Evolutionary conservation across 2,113 vertebrate genomes (phyloP).

Genomic region (Eurypyga helias): DNA sequence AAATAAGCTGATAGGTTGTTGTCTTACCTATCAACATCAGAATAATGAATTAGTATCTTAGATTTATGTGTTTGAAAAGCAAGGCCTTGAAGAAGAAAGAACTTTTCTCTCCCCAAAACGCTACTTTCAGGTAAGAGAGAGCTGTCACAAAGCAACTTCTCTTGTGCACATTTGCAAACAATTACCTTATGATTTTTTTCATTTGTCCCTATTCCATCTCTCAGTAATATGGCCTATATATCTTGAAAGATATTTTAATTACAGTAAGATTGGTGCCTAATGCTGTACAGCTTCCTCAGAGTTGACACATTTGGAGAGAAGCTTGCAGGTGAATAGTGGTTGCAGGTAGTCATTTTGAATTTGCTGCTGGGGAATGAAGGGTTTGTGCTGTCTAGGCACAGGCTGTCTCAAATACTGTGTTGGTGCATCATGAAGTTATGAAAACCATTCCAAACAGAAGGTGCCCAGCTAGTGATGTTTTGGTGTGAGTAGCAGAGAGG

Average conservation of each 20-base stretch:
- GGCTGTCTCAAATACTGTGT: background rate
- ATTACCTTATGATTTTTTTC: background rate
- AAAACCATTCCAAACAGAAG: background rate
- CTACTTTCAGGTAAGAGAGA: background rate
- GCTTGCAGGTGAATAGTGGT: background rate
- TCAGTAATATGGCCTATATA: constrained; percentile 19
- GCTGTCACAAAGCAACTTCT: background rate
- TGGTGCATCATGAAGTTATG: background rate
- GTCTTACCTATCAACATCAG: background rate
- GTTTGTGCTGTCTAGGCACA: background rate
- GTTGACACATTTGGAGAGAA: background rate
- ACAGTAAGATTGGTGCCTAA: background rate
- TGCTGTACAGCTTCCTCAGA: background rate
- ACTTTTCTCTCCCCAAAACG: background rate
- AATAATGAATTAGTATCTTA: background rate
- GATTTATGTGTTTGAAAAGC: background rate
- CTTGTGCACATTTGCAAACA: background rate
- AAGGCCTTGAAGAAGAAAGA: constrained; percentile 9
- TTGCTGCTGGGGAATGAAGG: background rate
- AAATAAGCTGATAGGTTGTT: background rate
- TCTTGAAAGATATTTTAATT: constrained; percentile 11
- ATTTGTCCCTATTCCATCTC: constrained; percentile 29
- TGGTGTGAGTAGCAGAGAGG: background rate
- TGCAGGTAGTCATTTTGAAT: background rate
- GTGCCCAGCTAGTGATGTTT: background rate